Percentiles rank a stretch among this genome's conserved stretches.
Evolutionary conservation across 2,113 vertebrate genomes (phyloP).

Genomic region (Takifugu bimaculatus): DNA sequence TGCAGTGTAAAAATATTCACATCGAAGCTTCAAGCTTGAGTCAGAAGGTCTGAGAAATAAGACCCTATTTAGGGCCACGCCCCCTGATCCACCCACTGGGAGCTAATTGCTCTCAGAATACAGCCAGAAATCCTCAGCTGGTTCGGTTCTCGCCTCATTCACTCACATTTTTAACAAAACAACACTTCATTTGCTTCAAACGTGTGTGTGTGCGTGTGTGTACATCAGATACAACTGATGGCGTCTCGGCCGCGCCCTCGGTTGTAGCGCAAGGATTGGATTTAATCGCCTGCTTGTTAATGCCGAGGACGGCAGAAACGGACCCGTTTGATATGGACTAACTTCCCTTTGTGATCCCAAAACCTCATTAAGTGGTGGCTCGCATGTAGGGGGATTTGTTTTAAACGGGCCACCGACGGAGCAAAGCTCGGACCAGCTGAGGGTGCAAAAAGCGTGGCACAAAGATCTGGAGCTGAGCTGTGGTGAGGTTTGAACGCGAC

Average conservation of each 20-base stretch:
- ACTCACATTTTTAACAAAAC: conserved; percentile 5
- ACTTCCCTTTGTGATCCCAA: conserved; percentile 70
- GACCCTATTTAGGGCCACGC: too few species aligned
- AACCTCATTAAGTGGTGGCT: conserved; percentile 75
- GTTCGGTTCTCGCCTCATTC: too few species aligned
- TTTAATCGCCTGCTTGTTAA: conserved; percentile 67
- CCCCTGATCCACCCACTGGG: too few species aligned
- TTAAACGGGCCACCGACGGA: conserved; percentile 60
- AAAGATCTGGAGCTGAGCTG: not conserved
- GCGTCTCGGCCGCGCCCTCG: conserved; percentile 26
- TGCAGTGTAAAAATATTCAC: too few species aligned
- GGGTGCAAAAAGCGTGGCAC: not conserved
- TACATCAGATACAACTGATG: conserved; percentile 45
- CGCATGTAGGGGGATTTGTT: conserved; percentile 68
- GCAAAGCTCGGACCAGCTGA: not conserved
- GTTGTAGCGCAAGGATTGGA: conserved; percentile 38
- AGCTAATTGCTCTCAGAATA: too few species aligned
- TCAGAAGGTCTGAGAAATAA: too few species aligned
- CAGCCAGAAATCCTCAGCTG: too few species aligned
- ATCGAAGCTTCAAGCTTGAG: too few species aligned
- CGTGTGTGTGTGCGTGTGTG: conserved; percentile 22
- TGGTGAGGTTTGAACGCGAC: too few species aligned
- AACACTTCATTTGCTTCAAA: conserved; percentile 40
- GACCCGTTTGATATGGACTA: conserved; percentile 68
- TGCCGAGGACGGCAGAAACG: conserved; percentile 61